These are phyloP conservation scores for Agrilus planipennis DNA, from an alignment of 1,140 invertebrate genomes.

Conservation along the genomic window DNA sequence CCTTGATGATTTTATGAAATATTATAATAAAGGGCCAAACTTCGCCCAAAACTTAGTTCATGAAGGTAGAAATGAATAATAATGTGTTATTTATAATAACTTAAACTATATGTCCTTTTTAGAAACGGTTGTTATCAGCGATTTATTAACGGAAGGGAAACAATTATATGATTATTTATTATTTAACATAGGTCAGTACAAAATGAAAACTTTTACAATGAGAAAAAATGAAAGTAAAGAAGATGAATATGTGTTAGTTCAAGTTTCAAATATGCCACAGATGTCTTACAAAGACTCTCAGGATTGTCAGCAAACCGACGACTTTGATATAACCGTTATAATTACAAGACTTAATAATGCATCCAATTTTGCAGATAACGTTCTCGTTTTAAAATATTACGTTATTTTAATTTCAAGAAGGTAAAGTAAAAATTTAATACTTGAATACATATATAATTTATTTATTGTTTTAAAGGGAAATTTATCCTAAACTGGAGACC, in stretches of 20 bases:
- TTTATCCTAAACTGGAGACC: slow-evolving; percentile 55
- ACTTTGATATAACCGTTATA: slow-evolving; percentile 59
- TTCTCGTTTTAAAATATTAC: slow-evolving; percentile 60
- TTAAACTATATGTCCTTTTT: slow-evolving; percentile 16
- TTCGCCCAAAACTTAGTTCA: slow-evolving; percentile 68
- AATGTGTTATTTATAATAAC: slow-evolving; percentile 1
- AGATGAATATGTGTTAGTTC: slow-evolving; percentile 49
- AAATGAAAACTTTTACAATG: slow-evolving; percentile 60
- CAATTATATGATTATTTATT: slow-evolving; percentile 64
- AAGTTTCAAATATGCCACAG: slow-evolving; percentile 42
- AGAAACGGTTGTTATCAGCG: slow-evolving; percentile 47
- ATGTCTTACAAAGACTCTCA: slow-evolving; percentile 50
- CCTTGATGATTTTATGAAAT: slow-evolving; percentile 71
- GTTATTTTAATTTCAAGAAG: slow-evolving; percentile 53
- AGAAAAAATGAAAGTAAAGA: slow-evolving; percentile 34
- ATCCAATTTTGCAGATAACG: slow-evolving; percentile 31
- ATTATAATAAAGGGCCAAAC: slow-evolving; percentile 73
- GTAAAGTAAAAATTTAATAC: slow-evolving; percentile 20
- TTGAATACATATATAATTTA: not conserved
- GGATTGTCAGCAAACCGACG: slow-evolving; percentile 49
- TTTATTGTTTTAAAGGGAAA: slow-evolving; percentile 36
- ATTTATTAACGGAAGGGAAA: slow-evolving; percentile 49
- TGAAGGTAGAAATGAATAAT: slow-evolving; percentile 40
- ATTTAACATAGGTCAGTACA: slow-evolving; percentile 55
- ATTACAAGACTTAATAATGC: slow-evolving; percentile 45